phyloP scores from a whole-genome alignment of 2,888 invertebrate species.

The Megastigmus dorsalis region DNA sequence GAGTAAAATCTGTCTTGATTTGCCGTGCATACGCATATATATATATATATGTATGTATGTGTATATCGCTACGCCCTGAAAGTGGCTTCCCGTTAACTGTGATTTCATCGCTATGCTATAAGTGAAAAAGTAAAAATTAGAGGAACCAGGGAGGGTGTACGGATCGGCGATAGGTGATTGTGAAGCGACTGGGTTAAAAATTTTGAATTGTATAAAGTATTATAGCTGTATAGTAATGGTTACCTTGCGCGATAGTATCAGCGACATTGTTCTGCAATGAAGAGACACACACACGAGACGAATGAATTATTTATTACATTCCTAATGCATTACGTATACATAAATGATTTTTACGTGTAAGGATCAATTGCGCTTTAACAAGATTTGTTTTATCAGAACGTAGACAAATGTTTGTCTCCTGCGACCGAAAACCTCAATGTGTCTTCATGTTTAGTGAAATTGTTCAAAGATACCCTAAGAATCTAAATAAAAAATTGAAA shows the following conservation, averaged over 20 bases:
- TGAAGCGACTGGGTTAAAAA: not conserved
- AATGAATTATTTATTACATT: too few species aligned
- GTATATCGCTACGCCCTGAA: constrained; percentile 23
- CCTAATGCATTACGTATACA: too few species aligned
- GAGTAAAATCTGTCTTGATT: too few species aligned
- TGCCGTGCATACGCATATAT: too few species aligned
- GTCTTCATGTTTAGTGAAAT: constrained; percentile 26
- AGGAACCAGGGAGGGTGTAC: not conserved
- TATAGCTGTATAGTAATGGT: constrained; percentile 14
- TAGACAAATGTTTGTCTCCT: not conserved
- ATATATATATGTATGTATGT: not conserved
- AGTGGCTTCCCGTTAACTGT: constrained; percentile 52
- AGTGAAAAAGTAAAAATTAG: constrained; percentile 15
- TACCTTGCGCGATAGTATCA: too few species aligned
- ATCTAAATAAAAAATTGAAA: not conserved
- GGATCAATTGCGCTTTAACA: too few species aligned
- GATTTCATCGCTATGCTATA: constrained; percentile 53
- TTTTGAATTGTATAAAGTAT: constrained; percentile 39
- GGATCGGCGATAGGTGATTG: too few species aligned
- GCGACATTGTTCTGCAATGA: too few species aligned
- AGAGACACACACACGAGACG: too few species aligned
- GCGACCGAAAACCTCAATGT: constrained; percentile 22
- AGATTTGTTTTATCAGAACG: not conserved
- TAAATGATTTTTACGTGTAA: too few species aligned
- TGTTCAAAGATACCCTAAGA: not conserved